Percentiles rank a stretch among this genome's conserved stretches.
phyloP scores from a whole-genome alignment of 2,888 invertebrate species.

The Platycheirus rosarum region DNA sequence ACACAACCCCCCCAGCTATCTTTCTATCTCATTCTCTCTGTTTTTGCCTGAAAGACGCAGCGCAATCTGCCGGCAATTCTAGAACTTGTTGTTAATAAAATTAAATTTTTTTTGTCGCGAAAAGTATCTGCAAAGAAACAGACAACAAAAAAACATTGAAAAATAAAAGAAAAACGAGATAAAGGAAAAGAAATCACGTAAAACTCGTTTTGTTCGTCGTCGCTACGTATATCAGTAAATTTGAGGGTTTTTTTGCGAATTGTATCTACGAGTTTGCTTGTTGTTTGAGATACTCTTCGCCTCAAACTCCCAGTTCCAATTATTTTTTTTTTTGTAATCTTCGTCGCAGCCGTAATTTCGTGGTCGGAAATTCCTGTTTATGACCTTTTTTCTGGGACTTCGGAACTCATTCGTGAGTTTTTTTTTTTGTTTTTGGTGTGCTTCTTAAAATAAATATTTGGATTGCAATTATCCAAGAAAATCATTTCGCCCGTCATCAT shows the following conservation, averaged over 20 bases:
- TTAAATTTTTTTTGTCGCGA: slow-evolving; percentile 30
- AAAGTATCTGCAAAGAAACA: slow-evolving; percentile 46
- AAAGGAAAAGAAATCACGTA: slow-evolving; percentile 66
- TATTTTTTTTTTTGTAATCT: slow-evolving; percentile 38
- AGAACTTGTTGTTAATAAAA: slow-evolving; percentile 37
- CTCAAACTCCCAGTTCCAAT: slow-evolving; percentile 49
- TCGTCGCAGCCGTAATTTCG: slow-evolving; percentile 36
- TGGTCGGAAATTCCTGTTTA: slow-evolving; percentile 68
- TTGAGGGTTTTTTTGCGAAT: slow-evolving; percentile 5
- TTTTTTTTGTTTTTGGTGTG: slow-evolving; percentile 25
- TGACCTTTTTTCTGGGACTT: slow-evolving; percentile 57
- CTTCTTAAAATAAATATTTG: slow-evolving; percentile 11
- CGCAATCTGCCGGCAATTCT: slow-evolving; percentile 37
- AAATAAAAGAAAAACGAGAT: slow-evolving; percentile 15
- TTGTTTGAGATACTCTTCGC: slow-evolving; percentile 54
- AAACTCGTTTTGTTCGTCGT: slow-evolving; percentile 66
- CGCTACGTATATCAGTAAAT: slow-evolving; percentile 61
- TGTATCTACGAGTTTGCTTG: neutral
- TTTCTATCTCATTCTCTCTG: neutral
- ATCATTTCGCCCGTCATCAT: slow-evolving; percentile 38
- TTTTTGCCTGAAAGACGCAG: slow-evolving; percentile 19
- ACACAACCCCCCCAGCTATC: slow-evolving; percentile 12
- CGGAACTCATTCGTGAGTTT: slow-evolving; percentile 35
- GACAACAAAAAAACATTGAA: slow-evolving; percentile 20
- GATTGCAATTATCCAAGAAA: slow-evolving; percentile 36